Base-by-base conservation (phyloP, 2,113 vertebrate species). In the Hylia prasina region DNA sequence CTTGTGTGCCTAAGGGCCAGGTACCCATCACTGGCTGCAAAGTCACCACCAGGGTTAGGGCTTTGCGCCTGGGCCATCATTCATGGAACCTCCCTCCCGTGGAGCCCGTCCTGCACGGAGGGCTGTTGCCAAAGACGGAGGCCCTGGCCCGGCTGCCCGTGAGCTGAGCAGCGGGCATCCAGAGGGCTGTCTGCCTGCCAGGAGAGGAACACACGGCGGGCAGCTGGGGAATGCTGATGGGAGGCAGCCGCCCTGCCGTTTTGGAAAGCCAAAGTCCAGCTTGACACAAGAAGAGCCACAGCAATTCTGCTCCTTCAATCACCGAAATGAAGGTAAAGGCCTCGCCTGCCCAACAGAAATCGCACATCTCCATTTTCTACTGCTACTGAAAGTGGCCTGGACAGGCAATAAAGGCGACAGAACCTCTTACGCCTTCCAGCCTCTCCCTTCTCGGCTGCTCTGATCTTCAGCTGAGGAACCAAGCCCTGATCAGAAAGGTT, bases 351-450 rank as follows among this genome's bases (percentile, higher is more conserved):
- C 5, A 47, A 2, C 17, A 13, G 33, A 14, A 39, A 27, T 8
- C 2, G 10, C 15, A 1, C 19, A 13, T 5, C 11, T 6, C 56
- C 56, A 3, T 6, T n/a, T 61, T 3, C 28, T 15, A 1, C 39
- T 9, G 24, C 33, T 7, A 10, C 10, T 11, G 47, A 27, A 20
- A 54, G 27, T 0, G 35, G 58, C 20, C 18, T 0, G 15, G 28
- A 13, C 1, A 3, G 51, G 57, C 31, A 35, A 12, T 3, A 33
- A 13, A 13, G 13, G 1, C 2, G 9, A 6, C 6, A 12, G 17
- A 22, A n/a, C 2, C 23, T 30, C 30, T 13, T 5, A 16, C 19
- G 14, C 9, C 30, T 57, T 28, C 24, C n/a, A 13, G 53, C 53
- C 53, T 30, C 47, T 4, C 21, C 37, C 37, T 45, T 28, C 42